phyloP scores from a whole-genome alignment of 2,888 invertebrate genomes.

The Chydorus sphaericus region DNA sequence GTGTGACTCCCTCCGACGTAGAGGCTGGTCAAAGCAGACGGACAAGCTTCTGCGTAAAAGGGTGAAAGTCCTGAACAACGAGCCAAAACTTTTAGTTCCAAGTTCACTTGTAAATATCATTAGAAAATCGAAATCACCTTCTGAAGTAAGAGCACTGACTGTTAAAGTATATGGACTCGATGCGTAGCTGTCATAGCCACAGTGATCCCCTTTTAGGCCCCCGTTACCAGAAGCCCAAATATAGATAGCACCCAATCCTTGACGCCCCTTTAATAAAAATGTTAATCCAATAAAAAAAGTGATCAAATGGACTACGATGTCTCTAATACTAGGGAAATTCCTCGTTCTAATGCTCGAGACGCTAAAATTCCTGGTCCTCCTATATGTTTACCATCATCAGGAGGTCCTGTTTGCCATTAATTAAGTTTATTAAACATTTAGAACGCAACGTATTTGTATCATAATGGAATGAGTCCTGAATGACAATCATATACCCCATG shows the following conservation, averaged over 20 bases:
- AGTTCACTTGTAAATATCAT: neutral
- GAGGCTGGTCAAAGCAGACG: conserved; percentile 19
- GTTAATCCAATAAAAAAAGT: neutral
- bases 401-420: conserved; percentile 15
- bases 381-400: conserved; percentile 30
- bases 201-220: conserved; percentile 29
- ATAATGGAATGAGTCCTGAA: neutral
- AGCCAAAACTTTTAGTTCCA: neutral
- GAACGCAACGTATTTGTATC: too few relatives aligned
- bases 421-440: neutral
- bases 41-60: conserved; percentile 21
- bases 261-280: conserved; percentile 26
- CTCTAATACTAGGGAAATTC: conserved; percentile 27
- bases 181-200: conserved; percentile 34
- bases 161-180: conserved; percentile 31
- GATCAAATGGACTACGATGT: neutral
- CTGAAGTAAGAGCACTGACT: conserved; percentile 29
- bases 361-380: conserved; percentile 31
- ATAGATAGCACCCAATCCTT: conserved; percentile 30
- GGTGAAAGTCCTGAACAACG: conserved; percentile 19
- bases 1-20: conserved; percentile 20
- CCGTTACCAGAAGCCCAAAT: conserved; percentile 34
- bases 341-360: conserved; percentile 26
- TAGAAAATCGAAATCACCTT: conserved; percentile 4
- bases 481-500: conserved; percentile 24